Percentiles rank a stretch among this genome's conserved stretches.
These are phyloP conservation scores for Brachycybe producta DNA, from an alignment of 2,888 invertebrate species.

Conservation along the genomic window DNA sequence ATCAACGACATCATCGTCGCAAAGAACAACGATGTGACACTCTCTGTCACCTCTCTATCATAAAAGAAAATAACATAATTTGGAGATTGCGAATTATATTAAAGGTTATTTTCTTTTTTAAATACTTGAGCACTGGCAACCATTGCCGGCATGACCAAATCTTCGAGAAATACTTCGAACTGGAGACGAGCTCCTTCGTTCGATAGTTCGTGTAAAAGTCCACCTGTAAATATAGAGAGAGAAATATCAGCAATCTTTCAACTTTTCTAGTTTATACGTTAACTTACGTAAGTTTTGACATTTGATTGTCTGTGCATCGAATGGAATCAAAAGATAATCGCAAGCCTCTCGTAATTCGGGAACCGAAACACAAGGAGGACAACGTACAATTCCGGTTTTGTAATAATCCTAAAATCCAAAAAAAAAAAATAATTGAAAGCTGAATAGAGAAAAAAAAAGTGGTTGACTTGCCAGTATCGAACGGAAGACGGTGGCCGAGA, in stretches of 20 bases:
- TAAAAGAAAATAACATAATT: constrained; percentile 27
- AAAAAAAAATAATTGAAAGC: too few relatives aligned
- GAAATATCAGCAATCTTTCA: background rate
- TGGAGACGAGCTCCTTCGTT: constrained; percentile 98
- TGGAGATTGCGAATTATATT: too few relatives aligned
- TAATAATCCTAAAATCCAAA: constrained; percentile 57
- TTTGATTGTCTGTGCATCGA: constrained; percentile 86
- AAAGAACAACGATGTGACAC: constrained; percentile 88
- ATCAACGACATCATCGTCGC: constrained; percentile 90
- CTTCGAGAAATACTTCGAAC: constrained; percentile 91
- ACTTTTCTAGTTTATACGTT: background rate
- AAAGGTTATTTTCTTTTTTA: too few relatives aligned
- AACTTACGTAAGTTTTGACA: constrained; percentile 86
- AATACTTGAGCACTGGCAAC: constrained; percentile 49
- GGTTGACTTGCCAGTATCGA: constrained; percentile 55
- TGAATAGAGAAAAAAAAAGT: too few relatives aligned
- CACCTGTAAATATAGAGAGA: constrained; percentile 43
- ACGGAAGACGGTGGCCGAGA: constrained; percentile 86
- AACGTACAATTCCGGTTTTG: constrained; percentile 76
- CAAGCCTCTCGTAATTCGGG: constrained; percentile 96
- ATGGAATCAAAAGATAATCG: constrained; percentile 94
- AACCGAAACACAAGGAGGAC: constrained; percentile 90
- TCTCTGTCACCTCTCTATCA: constrained; percentile 87
- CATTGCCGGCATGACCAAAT: constrained; percentile 89
- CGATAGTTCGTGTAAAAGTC: constrained; percentile 90